Evolutionary conservation across 1,140 invertebrate species (phyloP).

Genomic region (Drosophila seguyi): DNA sequence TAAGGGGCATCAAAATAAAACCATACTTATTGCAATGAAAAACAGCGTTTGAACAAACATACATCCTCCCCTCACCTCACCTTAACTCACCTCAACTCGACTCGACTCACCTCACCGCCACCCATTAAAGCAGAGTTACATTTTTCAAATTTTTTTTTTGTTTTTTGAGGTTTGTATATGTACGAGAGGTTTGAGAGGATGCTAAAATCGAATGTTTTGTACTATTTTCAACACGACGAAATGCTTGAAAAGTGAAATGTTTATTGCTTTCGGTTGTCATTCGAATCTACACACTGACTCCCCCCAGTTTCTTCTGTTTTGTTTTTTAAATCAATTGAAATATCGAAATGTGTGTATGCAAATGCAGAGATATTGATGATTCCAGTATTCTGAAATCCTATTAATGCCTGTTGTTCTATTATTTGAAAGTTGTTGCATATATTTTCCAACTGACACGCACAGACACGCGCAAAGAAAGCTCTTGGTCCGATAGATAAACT

Average conservation of each 20-base stretch:
- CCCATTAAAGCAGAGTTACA: constrained; percentile 19
- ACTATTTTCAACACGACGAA: constrained; percentile 2
- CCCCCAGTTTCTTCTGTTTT: constrained; percentile 8
- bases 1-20: constrained; percentile 68
- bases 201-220: constrained; percentile 8
- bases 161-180: constrained; percentile 31
- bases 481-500: constrained; percentile 35
- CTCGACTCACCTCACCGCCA: background rate
- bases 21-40: constrained; percentile 35
- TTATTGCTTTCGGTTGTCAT: constrained; percentile 1
- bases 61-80: constrained; percentile 18
- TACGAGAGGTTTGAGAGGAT: constrained; percentile 21
- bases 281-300: constrained; percentile 10
- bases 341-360: background rate
- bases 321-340: constrained; percentile 18
- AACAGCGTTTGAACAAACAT: constrained; percentile 36
- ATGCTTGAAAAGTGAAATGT: constrained; percentile 3
- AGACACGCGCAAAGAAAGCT: constrained; percentile 7
- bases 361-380: constrained; percentile 20
- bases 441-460: background rate
- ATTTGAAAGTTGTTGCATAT: constrained; percentile 7
- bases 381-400: constrained; percentile 34
- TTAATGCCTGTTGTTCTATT: constrained; percentile 19
- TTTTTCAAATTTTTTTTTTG: constrained; percentile 57
- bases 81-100: background rate